These are phyloP conservation scores for Haemorhous mexicanus DNA, from an alignment of 2,113 vertebrate species.

Conservation along the genomic window DNA sequence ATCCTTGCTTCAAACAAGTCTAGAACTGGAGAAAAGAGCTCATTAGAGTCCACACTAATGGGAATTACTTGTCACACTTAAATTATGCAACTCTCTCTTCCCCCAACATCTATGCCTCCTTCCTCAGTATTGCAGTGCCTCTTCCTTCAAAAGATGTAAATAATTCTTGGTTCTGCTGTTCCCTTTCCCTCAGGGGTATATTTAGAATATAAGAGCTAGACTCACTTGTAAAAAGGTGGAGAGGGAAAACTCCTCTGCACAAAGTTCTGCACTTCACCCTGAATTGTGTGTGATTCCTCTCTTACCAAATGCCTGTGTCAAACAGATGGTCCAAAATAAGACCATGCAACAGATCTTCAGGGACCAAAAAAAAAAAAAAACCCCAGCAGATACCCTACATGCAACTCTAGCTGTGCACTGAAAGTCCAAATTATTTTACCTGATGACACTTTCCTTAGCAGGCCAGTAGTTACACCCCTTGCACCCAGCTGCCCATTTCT, in stretches of 20 bases:
- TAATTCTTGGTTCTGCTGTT: neutral
- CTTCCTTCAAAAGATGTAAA: neutral
- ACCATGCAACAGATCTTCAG: neutral
- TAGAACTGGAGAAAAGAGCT: neutral
- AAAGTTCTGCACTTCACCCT: neutral
- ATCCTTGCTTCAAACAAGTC: neutral
- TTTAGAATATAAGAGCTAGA: neutral
- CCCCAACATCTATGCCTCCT: neutral
- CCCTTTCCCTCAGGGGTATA: neutral
- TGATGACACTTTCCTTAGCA: neutral
- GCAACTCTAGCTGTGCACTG: neutral
- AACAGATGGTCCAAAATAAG: neutral
- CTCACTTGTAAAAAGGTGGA: neutral
- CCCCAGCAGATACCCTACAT: neutral
- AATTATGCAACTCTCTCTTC: neutral
- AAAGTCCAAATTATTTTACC: neutral
- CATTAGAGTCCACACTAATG: neutral
- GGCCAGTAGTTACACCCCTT: neutral
- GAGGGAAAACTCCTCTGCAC: neutral
- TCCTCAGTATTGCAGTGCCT: neutral
- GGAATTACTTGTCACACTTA: neutral
- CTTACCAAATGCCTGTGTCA: neutral
- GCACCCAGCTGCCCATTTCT: neutral
- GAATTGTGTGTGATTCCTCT: neutral
- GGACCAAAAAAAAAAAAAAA: neutral